Base-by-base conservation (phyloP, 2,888 invertebrate genomes). In the Caenorhabditis macrosperma region DNA sequence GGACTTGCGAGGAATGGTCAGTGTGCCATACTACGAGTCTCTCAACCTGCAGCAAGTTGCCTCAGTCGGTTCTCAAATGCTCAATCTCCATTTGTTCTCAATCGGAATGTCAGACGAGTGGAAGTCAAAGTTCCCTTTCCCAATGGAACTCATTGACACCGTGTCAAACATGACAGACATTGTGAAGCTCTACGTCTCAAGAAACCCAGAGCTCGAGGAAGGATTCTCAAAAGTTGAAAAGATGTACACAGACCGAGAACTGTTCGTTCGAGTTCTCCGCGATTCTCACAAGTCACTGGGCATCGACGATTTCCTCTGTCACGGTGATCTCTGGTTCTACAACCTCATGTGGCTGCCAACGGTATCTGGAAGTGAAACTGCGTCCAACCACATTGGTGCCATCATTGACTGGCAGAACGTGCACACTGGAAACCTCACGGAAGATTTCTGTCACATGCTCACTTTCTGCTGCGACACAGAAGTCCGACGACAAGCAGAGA, bases 311-410 rank as follows among this genome's bases (percentile, higher is more conserved):
- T 81, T 81, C 38, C 67, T 84, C 15, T 82, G 84, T 22, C 84
- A 84, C 61, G 84, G 84, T 9, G 84, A 84, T 55, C 68, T 84
- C 12, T 84, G 84, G 84, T 79, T 80, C 20, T 84, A 84, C 55
- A 84, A 84, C 30, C 57, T 84, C 10, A 63, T 84, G 75, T 84
- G 84, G 84, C 48, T 77, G 7, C 59, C 74, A 22, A 57, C 30
- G 22, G 15, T 50, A 10, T 54, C 63, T 33, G 71, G 67, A 28
- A 76, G 81, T 57, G 75, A 75, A 0, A 24, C 33, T 3, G 75
- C 77, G 7, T 82, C 82, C 0, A 78, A 81, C 12, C 68, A 75
- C n/a, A 48, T 84, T 17, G 81, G 82, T 12, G 75, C 82, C 7
- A 74, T 84, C 15, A 82, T 84, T 20, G 84, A 84, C 61, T 84